Evolutionary conservation across 2,113 vertebrate species (phyloP).

Genomic region (Gobiocypris rarus): DNA sequence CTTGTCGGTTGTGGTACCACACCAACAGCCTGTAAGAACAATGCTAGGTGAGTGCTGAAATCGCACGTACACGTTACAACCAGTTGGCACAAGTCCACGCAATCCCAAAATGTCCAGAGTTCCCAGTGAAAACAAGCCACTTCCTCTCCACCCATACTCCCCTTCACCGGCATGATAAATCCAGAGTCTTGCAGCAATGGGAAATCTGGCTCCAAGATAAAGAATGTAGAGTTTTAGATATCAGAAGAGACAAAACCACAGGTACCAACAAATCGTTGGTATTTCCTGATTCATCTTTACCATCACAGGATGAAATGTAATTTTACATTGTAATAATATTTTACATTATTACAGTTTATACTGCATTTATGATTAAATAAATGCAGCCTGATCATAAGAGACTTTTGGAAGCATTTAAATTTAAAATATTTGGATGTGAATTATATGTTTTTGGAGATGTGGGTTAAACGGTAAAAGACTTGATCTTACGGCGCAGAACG

Average conservation of each 20-base stretch:
- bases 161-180: conserved; percentile 54
- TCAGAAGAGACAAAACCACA: conserved; percentile 11
- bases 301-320: too few relatives aligned
- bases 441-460: too few relatives aligned
- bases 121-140: conserved; percentile 60
- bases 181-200: conserved; percentile 27
- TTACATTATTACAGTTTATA: too few relatives aligned
- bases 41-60: conserved; percentile 41
- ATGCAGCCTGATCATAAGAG: too few relatives aligned
- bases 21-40: conserved; percentile 9
- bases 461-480: too few relatives aligned
- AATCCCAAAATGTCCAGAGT: conserved; percentile 37
- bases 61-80: conserved; percentile 33
- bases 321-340: too few relatives aligned
- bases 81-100: conserved; percentile 24
- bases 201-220: conserved; percentile 53
- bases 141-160: conserved; percentile 73
- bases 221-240: conserved; percentile 4
- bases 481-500: background rate
- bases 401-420: too few relatives aligned
- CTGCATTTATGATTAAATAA: too few relatives aligned
- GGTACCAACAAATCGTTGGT: background rate
- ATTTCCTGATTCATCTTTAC: background rate
- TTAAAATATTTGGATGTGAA: too few relatives aligned
- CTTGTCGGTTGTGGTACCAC: background rate